Conservation (phyloP, 2,888 invertebrate genomes). For the Polydrusus cervinus region DNA sequence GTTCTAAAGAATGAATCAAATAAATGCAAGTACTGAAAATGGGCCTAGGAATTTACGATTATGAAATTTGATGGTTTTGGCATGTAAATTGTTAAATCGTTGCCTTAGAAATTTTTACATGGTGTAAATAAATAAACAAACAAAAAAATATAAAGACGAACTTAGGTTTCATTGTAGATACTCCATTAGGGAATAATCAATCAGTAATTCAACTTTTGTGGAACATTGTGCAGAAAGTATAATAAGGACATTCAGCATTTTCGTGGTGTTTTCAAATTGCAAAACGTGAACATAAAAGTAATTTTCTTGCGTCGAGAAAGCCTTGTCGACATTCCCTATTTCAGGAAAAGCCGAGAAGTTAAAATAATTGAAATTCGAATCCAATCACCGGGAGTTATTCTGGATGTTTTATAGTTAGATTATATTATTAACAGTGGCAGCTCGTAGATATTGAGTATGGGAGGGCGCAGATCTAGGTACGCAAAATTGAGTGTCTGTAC, state of each 20-base stretch:
- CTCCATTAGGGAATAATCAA: not conserved
- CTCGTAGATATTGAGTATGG: no score
- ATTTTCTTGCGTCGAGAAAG: not conserved
- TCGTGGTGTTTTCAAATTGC: constrained; percentile 45
- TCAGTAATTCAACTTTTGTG: not conserved
- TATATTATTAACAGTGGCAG: not conserved
- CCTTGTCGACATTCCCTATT: constrained; percentile 18
- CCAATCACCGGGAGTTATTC: constrained; percentile 29
- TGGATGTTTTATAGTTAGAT: constrained; percentile 12
- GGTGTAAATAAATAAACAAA: no score
- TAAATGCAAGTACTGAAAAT: no score
- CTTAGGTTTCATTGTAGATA: no score
- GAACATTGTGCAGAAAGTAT: constrained; percentile 28
- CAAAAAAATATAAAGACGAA: not conserved
- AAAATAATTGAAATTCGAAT: constrained; percentile 44
- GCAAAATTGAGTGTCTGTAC: no score
- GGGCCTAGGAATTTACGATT: no score
- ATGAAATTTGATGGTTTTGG: no score
- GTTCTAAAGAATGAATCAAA: no score
- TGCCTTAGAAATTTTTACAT: no score
- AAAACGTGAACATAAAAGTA: constrained; percentile 18
- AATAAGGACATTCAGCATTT: constrained; percentile 44
- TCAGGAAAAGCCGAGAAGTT: constrained; percentile 29
- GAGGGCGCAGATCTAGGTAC: no score
- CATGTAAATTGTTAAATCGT: no score